Base-by-base conservation (phyloP, 2,113 vertebrate species). In the Meleagris gallopavo region DNA sequence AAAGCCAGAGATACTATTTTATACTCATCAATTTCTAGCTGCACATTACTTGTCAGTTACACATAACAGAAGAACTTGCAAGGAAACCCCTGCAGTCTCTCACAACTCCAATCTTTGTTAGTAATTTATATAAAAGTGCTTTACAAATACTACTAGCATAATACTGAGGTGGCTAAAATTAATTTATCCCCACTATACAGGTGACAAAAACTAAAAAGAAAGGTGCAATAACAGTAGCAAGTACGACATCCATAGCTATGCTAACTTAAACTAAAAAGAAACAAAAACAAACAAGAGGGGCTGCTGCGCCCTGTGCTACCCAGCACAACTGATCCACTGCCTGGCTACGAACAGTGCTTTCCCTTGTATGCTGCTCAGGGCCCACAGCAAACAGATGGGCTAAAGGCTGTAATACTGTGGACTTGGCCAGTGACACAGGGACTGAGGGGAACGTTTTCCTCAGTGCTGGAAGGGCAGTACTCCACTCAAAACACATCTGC, bases 231-330 rank as follows among this genome's bases (percentile, higher is more conserved):
- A 25, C 24, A 78, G 54, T 55, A 78, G 60, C 9, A 72, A 76
- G 4, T 8, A 73, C 78, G 80, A 43, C 4, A 5, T 19, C 43
- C 61, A 30, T 10, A 61, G 17, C 4, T 54, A 41, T 8, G 5
- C 11, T 78, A 30, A 10, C 60, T 81, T 77, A 80, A 75, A 88
- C 50, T 25, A 20, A 14, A 27, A 55, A 54, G 38, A 38, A 34
- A 25, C 50, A 60, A 40, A 0, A 36, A 21, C 4, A 60, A 61
- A 38, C 14, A 61, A 67, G 8, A 52, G 9, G 27, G 30, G 40
- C 10, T 73, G 9, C 48, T 76, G 24, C 0, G 1, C 43, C 16
- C 5, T 3, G 0, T 18, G 9, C 57, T 55, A 48, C 2, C 58
- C 27, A 5, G 18, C 45, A 27, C 22, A 80, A 55, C 29, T 38